Percentiles rank a stretch among this genome's conserved stretches.
Conservation (phyloP, 2,113 vertebrate genomes). For the Neoarius graeffei region DNA sequence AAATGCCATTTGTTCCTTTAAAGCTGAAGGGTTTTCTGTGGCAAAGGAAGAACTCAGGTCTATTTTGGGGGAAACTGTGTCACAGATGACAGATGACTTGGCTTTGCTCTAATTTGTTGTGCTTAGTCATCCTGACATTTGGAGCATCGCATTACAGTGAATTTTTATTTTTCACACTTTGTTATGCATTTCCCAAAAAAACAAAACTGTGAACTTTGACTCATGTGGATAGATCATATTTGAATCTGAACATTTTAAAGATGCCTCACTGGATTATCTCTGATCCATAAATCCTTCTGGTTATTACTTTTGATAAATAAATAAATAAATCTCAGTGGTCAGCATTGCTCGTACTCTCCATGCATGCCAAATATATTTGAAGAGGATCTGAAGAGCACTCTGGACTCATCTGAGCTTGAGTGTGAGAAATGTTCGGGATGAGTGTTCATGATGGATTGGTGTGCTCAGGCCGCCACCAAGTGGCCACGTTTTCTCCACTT, state of each 20-base stretch:
- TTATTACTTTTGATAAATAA: neutral
- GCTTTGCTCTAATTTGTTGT: neutral
- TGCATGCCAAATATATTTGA: neutral
- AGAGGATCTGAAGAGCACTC: neutral
- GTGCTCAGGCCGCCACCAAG: constrained; percentile 17
- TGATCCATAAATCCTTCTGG: neutral
- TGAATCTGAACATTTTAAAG: neutral
- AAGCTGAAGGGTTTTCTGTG: neutral
- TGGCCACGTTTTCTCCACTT: constrained; percentile 20
- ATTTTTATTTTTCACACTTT: constrained; percentile 6
- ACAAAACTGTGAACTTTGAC: neutral
- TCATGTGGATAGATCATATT: neutral
- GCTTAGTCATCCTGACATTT: constrained; percentile 11
- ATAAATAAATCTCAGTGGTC: neutral
- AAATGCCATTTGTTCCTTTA: neutral
- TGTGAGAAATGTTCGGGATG: neutral
- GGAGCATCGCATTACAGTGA: neutral
- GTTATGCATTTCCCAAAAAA: neutral
- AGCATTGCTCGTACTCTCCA: neutral
- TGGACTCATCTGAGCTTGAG: neutral
- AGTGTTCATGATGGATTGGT: neutral
- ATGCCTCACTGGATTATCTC: neutral
- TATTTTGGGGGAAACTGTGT: neutral
- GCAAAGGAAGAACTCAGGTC: neutral
- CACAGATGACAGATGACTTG: constrained; percentile 12